A percentile compares a stretch with the other conserved stretches of the same genome.
phyloP scores from a whole-genome alignment of 2,888 invertebrate genomes.

The Vandiemenella viatica region DNA sequence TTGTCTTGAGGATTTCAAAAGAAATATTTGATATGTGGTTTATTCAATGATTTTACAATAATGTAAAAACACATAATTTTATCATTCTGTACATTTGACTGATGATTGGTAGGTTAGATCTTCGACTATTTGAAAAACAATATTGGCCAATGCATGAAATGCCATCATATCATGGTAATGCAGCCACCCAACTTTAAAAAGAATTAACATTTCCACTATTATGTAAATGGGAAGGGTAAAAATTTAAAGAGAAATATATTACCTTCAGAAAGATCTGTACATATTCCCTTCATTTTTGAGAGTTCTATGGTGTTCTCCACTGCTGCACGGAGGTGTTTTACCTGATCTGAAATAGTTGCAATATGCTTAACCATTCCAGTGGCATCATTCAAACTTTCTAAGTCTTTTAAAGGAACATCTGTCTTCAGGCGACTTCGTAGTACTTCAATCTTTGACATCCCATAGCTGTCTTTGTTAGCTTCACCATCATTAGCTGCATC shows the following conservation, averaged over 20 bases:
- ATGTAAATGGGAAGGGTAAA: background rate
- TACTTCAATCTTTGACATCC: conserved; percentile 35
- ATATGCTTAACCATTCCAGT: conserved; percentile 72
- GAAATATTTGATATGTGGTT: too few relatives aligned
- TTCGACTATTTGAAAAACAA: too few relatives aligned
- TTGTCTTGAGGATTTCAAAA: too few relatives aligned
- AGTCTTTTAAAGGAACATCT: conserved; percentile 46
- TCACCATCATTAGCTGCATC: too few relatives aligned
- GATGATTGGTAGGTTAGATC: too few relatives aligned
- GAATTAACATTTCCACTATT: background rate
- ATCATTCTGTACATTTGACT: too few relatives aligned
- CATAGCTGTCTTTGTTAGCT: conserved; percentile 24
- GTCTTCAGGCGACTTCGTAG: conserved; percentile 40
- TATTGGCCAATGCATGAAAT: too few relatives aligned
- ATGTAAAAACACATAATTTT: too few relatives aligned
- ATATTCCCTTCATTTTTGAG: conserved; percentile 36
- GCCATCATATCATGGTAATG: background rate
- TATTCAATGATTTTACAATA: too few relatives aligned
- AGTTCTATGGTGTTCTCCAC: conserved; percentile 82
- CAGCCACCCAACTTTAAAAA: background rate
- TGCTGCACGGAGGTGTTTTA: conserved; percentile 72
- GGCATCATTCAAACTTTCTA: conserved; percentile 68
- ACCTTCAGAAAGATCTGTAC: conserved; percentile 32
- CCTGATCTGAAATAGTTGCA: conserved; percentile 83
- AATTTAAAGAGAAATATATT: conserved; percentile 5